Base-by-base conservation (phyloP, 2,797 vertebrate genomes). In the Coreius guichenoti region DNA sequence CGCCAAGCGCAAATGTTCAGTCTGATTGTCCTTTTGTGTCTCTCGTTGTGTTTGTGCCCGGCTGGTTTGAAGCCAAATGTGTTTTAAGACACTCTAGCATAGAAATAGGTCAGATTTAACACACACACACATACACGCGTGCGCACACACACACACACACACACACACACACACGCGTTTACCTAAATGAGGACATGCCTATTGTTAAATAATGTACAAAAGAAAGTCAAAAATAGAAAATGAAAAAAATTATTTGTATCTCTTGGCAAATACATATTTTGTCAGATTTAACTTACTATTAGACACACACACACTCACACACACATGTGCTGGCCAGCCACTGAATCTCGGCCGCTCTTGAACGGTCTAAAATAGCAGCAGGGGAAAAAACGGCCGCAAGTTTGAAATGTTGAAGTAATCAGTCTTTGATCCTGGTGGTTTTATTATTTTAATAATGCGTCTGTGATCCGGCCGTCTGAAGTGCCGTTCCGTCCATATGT, bases 381-480 rank as follows among this genome's bases (percentile, higher is more conserved):
- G 63, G 33, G 65, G 19, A 39, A 67, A 58, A 74, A 67, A 63
- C 17, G 33, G 54, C 63, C 26, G 9, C n/a, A 68, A 73, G 84
- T 63, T 86, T 61, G 85, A 82, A 91, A 91, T 81, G 87, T 91
- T 91, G 92, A 90, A 93, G 92, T 92, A 93, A 95, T 95, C 93
- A 91, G 92, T 90, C 94, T 95, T 95, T 95, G 94, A 95, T 94
- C 92, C 91, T 70, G 17, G n/a, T 39, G 68, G 90, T 84, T 93
- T 95, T 94, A 95, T 95, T 95, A 93, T 94, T 95, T 89, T 91
- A 95, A 94, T 95, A 94, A 93, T 91, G 92, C 89, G 81, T 89
- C 92, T 93, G 93, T 92, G 93, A 94, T 94, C 94, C 90, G 90
- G 92, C 91, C 92, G 80, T 92, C 88, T 80, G 88, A 80, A 80